Evolutionary conservation across 2,113 vertebrate species (phyloP).

Genomic region (Lipophrys pholis): DNA sequence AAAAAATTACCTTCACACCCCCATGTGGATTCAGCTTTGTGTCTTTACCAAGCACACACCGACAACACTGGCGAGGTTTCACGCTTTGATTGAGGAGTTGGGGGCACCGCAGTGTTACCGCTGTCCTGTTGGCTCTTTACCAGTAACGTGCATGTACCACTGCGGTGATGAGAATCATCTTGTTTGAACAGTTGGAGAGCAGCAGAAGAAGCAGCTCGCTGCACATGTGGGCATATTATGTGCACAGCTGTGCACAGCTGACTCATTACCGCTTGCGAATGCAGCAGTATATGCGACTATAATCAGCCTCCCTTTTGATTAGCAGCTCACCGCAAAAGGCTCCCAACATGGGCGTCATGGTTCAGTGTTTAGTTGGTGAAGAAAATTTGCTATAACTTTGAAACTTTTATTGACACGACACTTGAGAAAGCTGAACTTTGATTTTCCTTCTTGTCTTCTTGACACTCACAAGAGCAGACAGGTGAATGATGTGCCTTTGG

Average conservation of each 20-base stretch:
- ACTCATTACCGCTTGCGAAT: constrained; percentile 63
- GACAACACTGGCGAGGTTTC: constrained; percentile 5
- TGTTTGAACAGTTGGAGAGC: constrained; percentile 63
- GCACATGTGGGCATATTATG: constrained; percentile 63
- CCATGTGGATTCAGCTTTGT: constrained; percentile 11
- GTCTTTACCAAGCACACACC: constrained; percentile 15
- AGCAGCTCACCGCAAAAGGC: constrained; percentile 6
- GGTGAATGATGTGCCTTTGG: constrained; percentile 69
- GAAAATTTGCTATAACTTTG: neutral
- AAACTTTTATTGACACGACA: constrained; percentile 22
- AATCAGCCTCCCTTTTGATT: constrained; percentile 54
- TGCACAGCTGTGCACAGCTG: constrained; percentile 71
- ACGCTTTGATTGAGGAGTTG: constrained; percentile 27
- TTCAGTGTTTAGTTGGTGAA: constrained; percentile 6
- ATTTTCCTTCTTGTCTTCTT: constrained; percentile 41
- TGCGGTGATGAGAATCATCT: constrained; percentile 50
- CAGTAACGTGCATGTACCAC: constrained; percentile 26
- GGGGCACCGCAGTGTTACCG: neutral
- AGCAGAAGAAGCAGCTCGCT: constrained; percentile 46
- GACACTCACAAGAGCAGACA: constrained; percentile 57
- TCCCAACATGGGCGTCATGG: constrained; percentile 8
- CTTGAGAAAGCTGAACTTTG: constrained; percentile 52
- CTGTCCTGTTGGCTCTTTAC: constrained; percentile 28
- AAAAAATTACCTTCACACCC: constrained; percentile 9
- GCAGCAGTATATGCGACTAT: constrained; percentile 43